Conservation (phyloP, 1,140 invertebrate species). For the Drosophila melanica region DNA sequence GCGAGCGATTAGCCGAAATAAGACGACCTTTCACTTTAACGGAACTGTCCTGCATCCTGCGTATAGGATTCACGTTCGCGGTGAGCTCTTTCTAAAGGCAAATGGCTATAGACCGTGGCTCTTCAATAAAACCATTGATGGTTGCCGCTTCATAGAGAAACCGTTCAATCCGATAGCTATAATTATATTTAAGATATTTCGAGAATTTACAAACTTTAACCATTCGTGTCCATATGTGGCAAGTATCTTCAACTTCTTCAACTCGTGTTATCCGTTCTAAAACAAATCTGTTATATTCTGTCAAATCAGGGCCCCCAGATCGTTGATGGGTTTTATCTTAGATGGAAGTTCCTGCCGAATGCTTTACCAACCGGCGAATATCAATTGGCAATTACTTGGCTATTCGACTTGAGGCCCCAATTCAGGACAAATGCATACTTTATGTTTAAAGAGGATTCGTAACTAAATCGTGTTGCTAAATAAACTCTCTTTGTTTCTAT, state of each 20-base stretch:
- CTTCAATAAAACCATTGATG: background rate
- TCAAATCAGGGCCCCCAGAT: conserved; percentile 10
- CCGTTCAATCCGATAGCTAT: background rate
- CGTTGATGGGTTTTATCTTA: conserved; percentile 4
- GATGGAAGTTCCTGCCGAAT: background rate
- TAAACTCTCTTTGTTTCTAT: too few species aligned
- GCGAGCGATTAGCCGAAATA: conserved; percentile 1
- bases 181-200: background rate
- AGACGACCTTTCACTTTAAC: conserved; percentile 11
- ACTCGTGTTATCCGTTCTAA: background rate
- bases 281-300: background rate
- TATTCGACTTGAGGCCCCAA: background rate
- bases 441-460: background rate
- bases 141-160: conserved; percentile 1
- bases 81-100: background rate
- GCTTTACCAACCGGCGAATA: conserved; percentile 22
- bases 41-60: conserved; percentile 13
- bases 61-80: background rate
- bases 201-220: conserved; percentile 10
- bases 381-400: conserved; percentile 4
- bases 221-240: conserved; percentile 20
- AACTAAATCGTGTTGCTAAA: background rate
- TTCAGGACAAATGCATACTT: background rate
- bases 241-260: background rate
- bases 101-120: conserved; percentile 33